Base-by-base conservation (phyloP, 2,113 vertebrate species). In the Dicentrarchus labrax region DNA sequence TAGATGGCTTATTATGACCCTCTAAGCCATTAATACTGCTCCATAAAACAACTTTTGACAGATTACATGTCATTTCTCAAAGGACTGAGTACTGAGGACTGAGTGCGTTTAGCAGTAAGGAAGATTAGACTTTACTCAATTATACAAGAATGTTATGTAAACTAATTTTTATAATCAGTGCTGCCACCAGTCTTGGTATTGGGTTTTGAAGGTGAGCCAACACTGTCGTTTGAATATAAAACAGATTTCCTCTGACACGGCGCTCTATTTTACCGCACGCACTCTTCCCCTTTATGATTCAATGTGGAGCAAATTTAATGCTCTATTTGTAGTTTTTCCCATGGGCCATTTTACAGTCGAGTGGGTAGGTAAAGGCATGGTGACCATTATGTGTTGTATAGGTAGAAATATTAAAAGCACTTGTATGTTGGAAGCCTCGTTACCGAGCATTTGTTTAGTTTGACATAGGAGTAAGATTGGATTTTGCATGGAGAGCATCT, bases 241-340 rank as follows among this genome's bases (percentile, higher is more conserved):
- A 68, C 80, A 85, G 72, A 87, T 82, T 77, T 83, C 17, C 57
- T 80, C 50, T 86, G 84, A 87, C 53, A 19, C 30, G 59, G 6
- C 13, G n/a, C 82, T 53, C 51, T 48, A 24, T 82, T 80, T 75
- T 36, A 50, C 77, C 61, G 13, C 73, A 48, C 76, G 59, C 78
- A 21, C 74, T 76, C 45, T 53, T 57, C 30, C 53, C 30, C 80
- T 73, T 80, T 82, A 60, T 79, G 76, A 74, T 87, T 89, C 72
- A 90, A 93, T 93, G 89, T 94, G 88, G 91, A 93, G 84, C 93
- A 92, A 53, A 95, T 95, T 94, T 95, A 94, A 94, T 96, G 94
- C 94, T 95, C 94, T 94, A 94, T 93, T 95, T 95, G 88, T 89
- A 83, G 67, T 86, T 92, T 60, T 76, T 94, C 94, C 94, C 93